Evolutionary conservation across 2,888 invertebrate genomes (phyloP).

Genomic region (Melanostoma mellinum): DNA sequence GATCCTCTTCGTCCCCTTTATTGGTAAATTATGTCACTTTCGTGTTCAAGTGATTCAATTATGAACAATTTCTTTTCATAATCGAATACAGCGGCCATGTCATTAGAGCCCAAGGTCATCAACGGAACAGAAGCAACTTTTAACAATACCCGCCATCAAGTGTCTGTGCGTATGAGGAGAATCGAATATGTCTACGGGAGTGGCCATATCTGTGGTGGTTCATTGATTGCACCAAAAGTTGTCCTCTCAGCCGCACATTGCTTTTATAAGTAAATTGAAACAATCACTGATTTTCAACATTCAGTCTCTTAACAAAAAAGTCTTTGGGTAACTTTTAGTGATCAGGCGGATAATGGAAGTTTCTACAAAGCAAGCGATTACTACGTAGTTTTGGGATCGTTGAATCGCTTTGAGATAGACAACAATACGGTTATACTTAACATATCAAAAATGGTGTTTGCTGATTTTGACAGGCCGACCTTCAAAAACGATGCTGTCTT

Average conservation of each 20-base stretch:
- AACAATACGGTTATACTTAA: constrained; percentile 76
- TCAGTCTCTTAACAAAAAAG: no score
- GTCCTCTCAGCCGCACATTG: constrained; percentile 80
- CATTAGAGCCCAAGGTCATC: constrained; percentile 74
- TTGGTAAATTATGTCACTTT: no score
- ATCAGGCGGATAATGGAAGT: not conserved
- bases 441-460: constrained; percentile 73
- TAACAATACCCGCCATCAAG: constrained; percentile 78
- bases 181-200: constrained; percentile 77
- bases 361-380: constrained; percentile 69
- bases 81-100: not conserved
- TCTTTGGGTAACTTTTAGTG: no score
- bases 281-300: no score
- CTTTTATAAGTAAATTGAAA: constrained; percentile 78
- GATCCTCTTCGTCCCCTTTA: no score
- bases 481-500: constrained; percentile 78
- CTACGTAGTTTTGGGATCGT: constrained; percentile 79
- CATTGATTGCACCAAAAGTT: constrained; percentile 76
- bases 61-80: not conserved
- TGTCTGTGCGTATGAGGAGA: constrained; percentile 76
- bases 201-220: constrained; percentile 79
- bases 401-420: constrained; percentile 77
- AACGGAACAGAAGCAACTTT: constrained; percentile 75
- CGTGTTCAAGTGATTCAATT: no score
- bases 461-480: constrained; percentile 74